Base-by-base conservation (phyloP, 2,888 invertebrate species). In the Drosophila ustulata region DNA sequence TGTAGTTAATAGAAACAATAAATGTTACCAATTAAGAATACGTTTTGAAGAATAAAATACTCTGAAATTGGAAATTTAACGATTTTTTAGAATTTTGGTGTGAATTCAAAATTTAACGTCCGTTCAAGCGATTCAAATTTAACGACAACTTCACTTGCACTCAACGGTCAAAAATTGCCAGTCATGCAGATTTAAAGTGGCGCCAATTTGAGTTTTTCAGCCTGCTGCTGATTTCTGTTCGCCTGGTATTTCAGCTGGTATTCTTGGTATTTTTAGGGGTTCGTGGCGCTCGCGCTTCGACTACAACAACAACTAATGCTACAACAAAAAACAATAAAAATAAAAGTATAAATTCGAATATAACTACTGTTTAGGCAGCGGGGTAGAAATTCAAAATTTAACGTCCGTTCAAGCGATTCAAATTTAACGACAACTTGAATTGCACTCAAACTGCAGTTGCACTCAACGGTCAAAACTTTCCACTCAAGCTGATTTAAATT, bases 211-310 rank as follows among this genome's bases (percentile, higher is more conserved):
- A 37, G 37, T n/a, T 11, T 5, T n/a, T 37, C 11, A n/a, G 2
- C 37, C 37, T 37, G 11, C 37, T 37, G 37, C 37, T 37, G 6
- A 37, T 37, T 37, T 37, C 37, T 37, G 37, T 37, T 37, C 37
- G 37, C 37, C 37, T 37, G 37, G 37, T 37, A 37, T n/a, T 37
- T 37, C n/a, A 37, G 37, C n/a, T 37, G 37, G 37, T 37, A n/a
- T 37, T 37, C 3, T 37, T 4, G n/a, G 4, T 37, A n/a, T 37
- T 37, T 37, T 37, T n/a, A 11, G 37, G 37, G n/a, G 2, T 11
- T 37, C n/a, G n/a, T 11, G 11, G 8, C 32, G 32, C 32, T 32
- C 8, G 32, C 18, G 18, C 18, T 9, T 32, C 0, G 37, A n/a
- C 11, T 34, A 4, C 37, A 37, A 37, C 37, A 37, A 37, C 9